phyloP scores from a whole-genome alignment of 2,797 vertebrate species.

The Ibycter americanus region DNA sequence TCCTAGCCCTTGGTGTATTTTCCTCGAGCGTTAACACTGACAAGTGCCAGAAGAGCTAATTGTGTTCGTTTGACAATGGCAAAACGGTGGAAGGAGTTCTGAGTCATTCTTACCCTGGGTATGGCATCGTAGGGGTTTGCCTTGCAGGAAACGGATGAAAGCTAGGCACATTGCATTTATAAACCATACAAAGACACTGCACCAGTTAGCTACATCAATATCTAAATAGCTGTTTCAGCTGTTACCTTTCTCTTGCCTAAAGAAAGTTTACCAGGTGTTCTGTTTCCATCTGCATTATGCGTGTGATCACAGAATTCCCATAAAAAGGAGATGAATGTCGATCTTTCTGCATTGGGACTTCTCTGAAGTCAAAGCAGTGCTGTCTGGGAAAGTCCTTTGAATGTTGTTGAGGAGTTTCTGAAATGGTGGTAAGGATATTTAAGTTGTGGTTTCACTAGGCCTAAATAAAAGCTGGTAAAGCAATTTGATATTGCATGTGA shows the following conservation, averaged over 20 bases:
- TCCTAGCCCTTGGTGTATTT: background rate
- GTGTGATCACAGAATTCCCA: rapidly evolving
- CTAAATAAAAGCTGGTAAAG: background rate
- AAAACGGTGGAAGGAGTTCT: background rate
- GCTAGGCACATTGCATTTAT: too few relatives aligned
- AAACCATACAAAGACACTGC: background rate
- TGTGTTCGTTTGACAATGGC: background rate
- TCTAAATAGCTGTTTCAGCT: background rate
- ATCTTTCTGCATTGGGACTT: background rate
- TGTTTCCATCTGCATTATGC: background rate
- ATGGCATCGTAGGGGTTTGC: background rate
- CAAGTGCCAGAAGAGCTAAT: background rate
- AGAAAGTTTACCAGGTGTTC: background rate
- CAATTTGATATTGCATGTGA: background rate
- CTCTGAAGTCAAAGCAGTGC: background rate
- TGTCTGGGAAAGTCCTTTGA: background rate
- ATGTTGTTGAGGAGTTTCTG: background rate
- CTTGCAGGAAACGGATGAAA: background rate
- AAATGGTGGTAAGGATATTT: background rate
- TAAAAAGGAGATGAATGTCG: background rate
- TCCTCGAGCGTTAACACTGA: background rate
- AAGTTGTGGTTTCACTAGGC: background rate
- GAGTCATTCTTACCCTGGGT: background rate
- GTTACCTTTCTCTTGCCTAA: background rate
- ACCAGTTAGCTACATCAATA: background rate